Percentiles rank a stretch among this genome's conserved stretches.
phyloP scores from a whole-genome alignment of 2,113 vertebrate species.

The Centropristis striata region DNA sequence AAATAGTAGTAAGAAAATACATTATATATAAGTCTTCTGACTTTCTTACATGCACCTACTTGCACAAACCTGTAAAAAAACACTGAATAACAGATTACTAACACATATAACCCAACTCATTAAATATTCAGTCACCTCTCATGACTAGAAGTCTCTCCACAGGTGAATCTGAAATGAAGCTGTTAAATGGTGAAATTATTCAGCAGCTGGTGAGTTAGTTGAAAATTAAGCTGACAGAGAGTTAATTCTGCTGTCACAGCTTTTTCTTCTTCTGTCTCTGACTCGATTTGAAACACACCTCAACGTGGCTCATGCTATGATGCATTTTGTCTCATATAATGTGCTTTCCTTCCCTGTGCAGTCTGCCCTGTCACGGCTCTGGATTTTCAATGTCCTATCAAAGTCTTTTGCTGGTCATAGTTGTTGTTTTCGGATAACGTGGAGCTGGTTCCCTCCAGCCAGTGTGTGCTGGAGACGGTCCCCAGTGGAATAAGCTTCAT shows the following conservation, averaged over 20 bases:
- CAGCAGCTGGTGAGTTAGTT: neutral
- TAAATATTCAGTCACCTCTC: neutral
- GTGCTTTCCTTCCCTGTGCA: neutral
- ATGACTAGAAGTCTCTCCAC: neutral
- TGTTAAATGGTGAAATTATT: neutral
- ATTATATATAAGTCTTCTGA: too few relatives aligned
- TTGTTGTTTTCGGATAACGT: slow-evolving; percentile 45
- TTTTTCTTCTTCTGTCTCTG: slow-evolving; percentile 6
- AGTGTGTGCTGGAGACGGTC: slow-evolving; percentile 46
- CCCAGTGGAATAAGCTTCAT: slow-evolving; percentile 74
- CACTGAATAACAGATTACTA: neutral
- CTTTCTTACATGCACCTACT: too few relatives aligned
- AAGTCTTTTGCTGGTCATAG: slow-evolving; percentile 41
- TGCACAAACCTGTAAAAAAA: too few relatives aligned
- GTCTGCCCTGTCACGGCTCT: neutral
- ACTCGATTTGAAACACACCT: slow-evolving; percentile 38
- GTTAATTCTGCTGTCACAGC: slow-evolving; percentile 10
- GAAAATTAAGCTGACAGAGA: neutral
- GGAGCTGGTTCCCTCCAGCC: slow-evolving; percentile 31
- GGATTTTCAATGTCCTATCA: slow-evolving; percentile 35
- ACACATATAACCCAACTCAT: neutral
- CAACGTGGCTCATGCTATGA: neutral
- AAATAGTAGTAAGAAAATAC: too few relatives aligned
- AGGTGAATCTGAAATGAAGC: neutral
- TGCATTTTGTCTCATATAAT: neutral